Percentiles rank a stretch among this genome's conserved stretches.
These are phyloP conservation scores for Eulemur macaco DNA, from an alignment of 2,113 vertebrate genomes.

Conservation along the genomic window DNA sequence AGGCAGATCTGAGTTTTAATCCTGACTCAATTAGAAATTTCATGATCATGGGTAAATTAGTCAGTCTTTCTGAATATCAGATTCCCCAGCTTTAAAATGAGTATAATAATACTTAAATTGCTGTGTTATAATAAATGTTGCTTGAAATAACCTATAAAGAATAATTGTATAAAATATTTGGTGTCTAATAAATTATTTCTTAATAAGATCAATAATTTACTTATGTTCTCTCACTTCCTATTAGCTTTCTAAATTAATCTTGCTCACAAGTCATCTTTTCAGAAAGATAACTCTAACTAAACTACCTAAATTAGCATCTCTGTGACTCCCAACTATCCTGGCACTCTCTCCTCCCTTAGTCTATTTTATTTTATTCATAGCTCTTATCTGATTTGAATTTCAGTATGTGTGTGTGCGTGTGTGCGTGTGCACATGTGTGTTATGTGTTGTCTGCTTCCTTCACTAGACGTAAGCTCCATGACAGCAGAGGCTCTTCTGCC, in stretches of 20 bases:
- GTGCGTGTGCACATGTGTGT: background rate
- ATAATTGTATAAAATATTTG: background rate
- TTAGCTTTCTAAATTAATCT: background rate
- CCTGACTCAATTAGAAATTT: background rate
- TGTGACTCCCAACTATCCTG: background rate
- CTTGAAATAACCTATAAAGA: background rate
- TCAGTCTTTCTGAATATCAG: background rate
- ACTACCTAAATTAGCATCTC: background rate
- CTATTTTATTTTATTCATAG: background rate
- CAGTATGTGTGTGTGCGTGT: too few species aligned
- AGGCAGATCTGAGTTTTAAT: background rate
- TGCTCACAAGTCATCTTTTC: background rate
- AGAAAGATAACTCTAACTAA: background rate
- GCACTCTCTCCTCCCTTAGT: background rate
- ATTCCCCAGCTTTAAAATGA: background rate
- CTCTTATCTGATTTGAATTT: background rate
- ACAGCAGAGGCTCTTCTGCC: background rate
- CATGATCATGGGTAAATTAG: background rate
- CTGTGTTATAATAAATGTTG: background rate
- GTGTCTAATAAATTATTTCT: background rate
- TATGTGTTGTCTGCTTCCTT: background rate
- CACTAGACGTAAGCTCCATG: background rate
- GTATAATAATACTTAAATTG: background rate
- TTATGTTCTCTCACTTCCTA: background rate
- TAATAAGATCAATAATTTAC: background rate